Evolutionary conservation across 1,140 invertebrate species (phyloP), one percentile per base, ranked within the genome.

Genomic region (Piezodorus guildinii): DNA sequence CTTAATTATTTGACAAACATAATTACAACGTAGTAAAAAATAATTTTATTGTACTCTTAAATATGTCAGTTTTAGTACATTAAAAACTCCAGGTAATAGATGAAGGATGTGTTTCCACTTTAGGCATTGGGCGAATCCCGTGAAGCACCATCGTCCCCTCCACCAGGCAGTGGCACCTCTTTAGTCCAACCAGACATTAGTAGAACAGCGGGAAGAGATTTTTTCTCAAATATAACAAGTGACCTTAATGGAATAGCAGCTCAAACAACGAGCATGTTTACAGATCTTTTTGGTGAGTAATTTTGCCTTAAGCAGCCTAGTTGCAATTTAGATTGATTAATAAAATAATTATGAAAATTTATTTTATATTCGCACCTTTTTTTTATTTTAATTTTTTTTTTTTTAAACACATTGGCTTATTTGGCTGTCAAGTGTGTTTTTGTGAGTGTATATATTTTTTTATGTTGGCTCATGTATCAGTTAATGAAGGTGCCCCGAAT

Each of bases 261-360:
- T 10, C 90, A 91, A 70, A 94, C 92, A 0, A 86, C 88, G 6
- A 91, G 84, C 70, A 91, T 94, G 84, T 91, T 96, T 70, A 92
- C 88, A 64, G 91, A 91, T 73, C 81, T 94, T 68, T 94, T 96
- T 73, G 86, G 88, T 75, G 74, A 83, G 84, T 80, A 70, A 34
- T 61, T 25, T 19, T 49, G 27, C 8, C 3, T 30, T 30, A 30
- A n/a, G 46, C 17, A 44, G 1, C 1, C 12, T 10, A 10, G 12
- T 39, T 10, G 12, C 12, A 39, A 39, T 39, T 8, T 39, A 39
- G 34, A 39, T 39, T 39, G 34, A 39, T n/a, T n/a, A n/a, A 30
- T 30, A 39, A 39, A 39, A 39, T 39, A 6, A 39, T 10, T 10
- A 39, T 1, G 12, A 39, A 39, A 39, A 39, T 39, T 39, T 12